Evolutionary conservation across 2,888 invertebrate species (phyloP), one percentile per base, ranked within the genome.

Genomic region (Asteroscopus sphinx): DNA sequence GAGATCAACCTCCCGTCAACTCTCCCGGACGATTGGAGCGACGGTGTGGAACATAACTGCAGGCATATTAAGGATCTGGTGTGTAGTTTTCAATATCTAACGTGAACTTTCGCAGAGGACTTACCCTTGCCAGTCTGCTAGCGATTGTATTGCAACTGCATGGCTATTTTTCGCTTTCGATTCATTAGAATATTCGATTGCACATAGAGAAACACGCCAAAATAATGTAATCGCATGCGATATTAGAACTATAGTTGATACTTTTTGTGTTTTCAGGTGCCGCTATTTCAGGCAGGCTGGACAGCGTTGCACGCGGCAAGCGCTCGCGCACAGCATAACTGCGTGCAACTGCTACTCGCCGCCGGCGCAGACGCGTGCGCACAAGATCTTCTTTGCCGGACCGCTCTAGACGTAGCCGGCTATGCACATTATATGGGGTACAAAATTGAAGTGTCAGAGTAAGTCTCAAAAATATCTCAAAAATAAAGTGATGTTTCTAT

Each of bases 261-360:
- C n/a, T 16, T 44, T 33, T 12, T 7, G 8, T 41, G 8, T 3
- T 28, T 17, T 4, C 63, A 94, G 94, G 45, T 93, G 9, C 90
- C 92, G 0, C 69, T 80, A 2, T 75, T 93, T 25, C 82, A 87
- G 65, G 75, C 82, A 11, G 95, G 95, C 1, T 95, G 95, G 85
- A 95, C 95, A 0, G 91, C 96, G 0, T 85, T 95, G 1, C 95
- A 95, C 71, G 87, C 95, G 2, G 95, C 95, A 0, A 89, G 94
- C 28, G 88, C 91, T 9, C 87, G 93, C 42, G 92, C 92, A 0
- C 86, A 92, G 15, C 71, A 80, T 0, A 55, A 67, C 2, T 73
- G 80, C 40, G 67, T 75, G 4, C 55, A 73, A n/a, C 32, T 79
- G 13, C 67, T 81, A 0, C 55, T 81, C 2, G 77, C 81, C 1